Base-by-base conservation (phyloP, 2,113 vertebrate species). In the Dipodomys ordii region DNA sequence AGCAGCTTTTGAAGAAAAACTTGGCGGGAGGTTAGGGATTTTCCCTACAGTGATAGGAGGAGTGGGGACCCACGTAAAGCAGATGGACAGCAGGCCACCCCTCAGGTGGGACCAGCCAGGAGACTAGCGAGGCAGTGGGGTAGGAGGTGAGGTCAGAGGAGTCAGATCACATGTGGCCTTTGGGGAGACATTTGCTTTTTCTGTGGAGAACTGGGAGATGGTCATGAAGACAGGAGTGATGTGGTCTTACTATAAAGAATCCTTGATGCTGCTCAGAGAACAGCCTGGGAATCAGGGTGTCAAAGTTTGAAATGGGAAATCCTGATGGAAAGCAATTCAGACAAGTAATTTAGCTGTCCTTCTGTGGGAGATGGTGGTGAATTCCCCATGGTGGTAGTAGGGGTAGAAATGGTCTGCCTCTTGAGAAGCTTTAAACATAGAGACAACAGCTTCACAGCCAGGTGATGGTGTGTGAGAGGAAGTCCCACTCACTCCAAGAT, bases 221-320 rank as follows among this genome's bases (percentile, higher is more conserved):
- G 7, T 57, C 88, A 90, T 67, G 44, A 88, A 53, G 25, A 28
- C 46, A 65, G 32, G n/a, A 83, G 19, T 68, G 32, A 62, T 30
- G 15, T 7, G 1, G 12, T 64, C 57, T 46, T 65, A 35, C 8
- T 19, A 92, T 23, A 83, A 93, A 49, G 19, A 10, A 28, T 78
- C 28, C 27, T 11, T 69, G 28, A 57, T 72, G 60, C n/a, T 87
- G 8, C 67, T 49, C 64, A 76, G 44, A 65, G 20, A 80, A 30
- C 27, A 32, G 53, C 57, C 16, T 13, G 1, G 10, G 30, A 28
- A 19, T 0, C 0, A 10, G 20, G 4, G 23, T 0, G 4, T 73
- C 68, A 93, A 23, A 22, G 27, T 27, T 65, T 67, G 80, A 64
- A 73, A 60, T 49, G 68, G 13, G 27, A 11, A 71, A 73, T 87